These are phyloP conservation scores for Emydura subglobosa DNA, from an alignment of 2,113 vertebrate genomes.

Conservation along the genomic window DNA sequence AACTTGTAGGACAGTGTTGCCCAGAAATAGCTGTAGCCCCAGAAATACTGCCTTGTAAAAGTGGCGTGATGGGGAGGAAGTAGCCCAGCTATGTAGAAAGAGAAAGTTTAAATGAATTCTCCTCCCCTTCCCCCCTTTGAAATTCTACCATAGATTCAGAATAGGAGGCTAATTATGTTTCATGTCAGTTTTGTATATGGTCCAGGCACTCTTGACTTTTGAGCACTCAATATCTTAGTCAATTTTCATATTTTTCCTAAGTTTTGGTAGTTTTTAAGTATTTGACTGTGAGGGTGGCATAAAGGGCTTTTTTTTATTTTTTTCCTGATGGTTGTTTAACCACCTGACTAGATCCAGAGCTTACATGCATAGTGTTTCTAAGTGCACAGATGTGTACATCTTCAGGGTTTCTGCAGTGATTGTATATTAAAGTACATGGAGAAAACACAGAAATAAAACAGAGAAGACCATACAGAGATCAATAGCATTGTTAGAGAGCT, in stretches of 20 bases:
- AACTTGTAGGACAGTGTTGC: not conserved
- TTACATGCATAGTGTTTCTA: no score
- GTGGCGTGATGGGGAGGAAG: not conserved
- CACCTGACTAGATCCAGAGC: not conserved
- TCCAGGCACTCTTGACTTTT: not conserved
- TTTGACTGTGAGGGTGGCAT: not conserved
- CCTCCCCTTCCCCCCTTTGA: rapidly evolving
- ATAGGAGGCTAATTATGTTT: not conserved
- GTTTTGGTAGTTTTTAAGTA: not conserved
- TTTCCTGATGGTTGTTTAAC: not conserved
- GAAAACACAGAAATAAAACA: not conserved
- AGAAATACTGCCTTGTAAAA: not conserved
- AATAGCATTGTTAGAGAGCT: no score
- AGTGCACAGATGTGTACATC: not conserved
- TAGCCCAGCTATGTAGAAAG: not conserved
- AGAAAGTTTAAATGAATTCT: not conserved
- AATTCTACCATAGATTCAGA: not conserved
- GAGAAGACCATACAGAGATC: not conserved
- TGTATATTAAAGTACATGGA: not conserved
- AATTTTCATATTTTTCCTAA: not conserved
- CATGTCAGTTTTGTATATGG: not conserved
- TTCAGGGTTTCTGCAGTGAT: not conserved
- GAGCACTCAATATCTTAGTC: no score
- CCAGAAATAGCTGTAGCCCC: rapidly evolving
- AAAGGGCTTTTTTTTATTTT: not conserved